These are phyloP conservation scores for Taenaris catops DNA, from an alignment of 2,888 invertebrate species.

Conservation along the genomic window DNA sequence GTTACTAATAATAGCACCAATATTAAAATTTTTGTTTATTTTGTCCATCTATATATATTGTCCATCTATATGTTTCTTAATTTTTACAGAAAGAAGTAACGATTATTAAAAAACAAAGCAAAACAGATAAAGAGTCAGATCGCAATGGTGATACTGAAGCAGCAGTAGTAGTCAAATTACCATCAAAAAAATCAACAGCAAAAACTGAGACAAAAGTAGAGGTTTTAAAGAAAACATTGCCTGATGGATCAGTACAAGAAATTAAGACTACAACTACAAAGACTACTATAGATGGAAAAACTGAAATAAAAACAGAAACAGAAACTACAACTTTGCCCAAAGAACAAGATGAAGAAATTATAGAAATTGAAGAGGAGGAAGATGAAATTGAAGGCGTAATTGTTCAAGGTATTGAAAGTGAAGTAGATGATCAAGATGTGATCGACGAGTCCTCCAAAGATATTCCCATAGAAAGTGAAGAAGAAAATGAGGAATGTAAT, in stretches of 20 bases:
- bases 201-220: conserved; percentile 70
- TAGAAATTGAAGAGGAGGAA: conserved; percentile 45
- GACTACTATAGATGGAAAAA: conserved; percentile 65
- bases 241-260: conserved; percentile 64
- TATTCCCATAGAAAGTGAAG: conserved; percentile 29
- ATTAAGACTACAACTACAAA: conserved; percentile 64
- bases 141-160: conserved; percentile 59
- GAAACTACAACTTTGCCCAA: conserved; percentile 63
- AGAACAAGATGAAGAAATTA: conserved; percentile 43
- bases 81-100: conserved; percentile 63
- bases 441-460: conserved; percentile 1
- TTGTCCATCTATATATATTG: not conserved
- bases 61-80: conserved; percentile 6
- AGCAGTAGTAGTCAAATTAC: conserved; percentile 55
- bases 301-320: conserved; percentile 61
- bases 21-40: not conserved
- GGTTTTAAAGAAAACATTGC: conserved; percentile 52
- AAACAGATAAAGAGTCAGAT: conserved; percentile 40
- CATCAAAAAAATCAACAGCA: conserved; percentile 57
- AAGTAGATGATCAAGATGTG: conserved; percentile 16
- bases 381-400: conserved; percentile 33
- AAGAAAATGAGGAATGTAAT: conserved; percentile 26
- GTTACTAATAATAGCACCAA: conserved; percentile 5
- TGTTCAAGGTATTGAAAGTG: conserved; percentile 27
- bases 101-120: conserved; percentile 50